A percentile compares a stretch with the other conserved stretches of the same genome.
Conservation (phyloP, 2,113 vertebrate species). For the Girardinichthys multiradiatus region DNA sequence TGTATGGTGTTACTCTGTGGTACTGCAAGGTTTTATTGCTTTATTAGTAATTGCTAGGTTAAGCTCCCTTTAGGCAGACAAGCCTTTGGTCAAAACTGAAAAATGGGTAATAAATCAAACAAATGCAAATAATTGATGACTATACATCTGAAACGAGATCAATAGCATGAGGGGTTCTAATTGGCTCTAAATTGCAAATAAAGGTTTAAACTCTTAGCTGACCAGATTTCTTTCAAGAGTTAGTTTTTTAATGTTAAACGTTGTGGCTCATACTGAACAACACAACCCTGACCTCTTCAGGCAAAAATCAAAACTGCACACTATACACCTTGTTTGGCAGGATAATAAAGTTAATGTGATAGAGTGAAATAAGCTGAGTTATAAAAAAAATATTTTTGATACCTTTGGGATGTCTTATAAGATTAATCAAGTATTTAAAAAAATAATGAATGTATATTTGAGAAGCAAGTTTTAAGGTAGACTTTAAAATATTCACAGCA, state of each 20-base stretch:
- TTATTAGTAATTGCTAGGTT: neutral
- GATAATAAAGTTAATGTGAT: too few species aligned
- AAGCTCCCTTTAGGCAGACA: neutral
- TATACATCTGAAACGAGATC: neutral
- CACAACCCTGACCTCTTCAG: slow-evolving; percentile 71
- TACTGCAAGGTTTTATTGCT: neutral
- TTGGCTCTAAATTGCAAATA: neutral
- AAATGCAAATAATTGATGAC: neutral
- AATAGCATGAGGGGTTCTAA: neutral
- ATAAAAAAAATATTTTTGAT: too few species aligned
- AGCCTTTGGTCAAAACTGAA: neutral
- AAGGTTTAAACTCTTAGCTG: neutral
- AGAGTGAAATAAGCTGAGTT: too few species aligned
- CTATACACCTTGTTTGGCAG: neutral
- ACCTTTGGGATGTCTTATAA: too few species aligned
- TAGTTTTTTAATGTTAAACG: neutral
- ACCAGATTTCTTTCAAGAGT: neutral
- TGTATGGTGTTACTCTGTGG: neutral
- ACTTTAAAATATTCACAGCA: neutral
- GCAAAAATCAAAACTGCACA: slow-evolving; percentile 1
- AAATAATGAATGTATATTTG: neutral
- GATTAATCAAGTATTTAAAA: too few species aligned
- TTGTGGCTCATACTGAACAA: slow-evolving; percentile 18
- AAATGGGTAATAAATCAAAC: neutral
- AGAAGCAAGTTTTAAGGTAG: neutral